These are phyloP conservation scores for Malacoctenus gilli DNA, from an alignment of 2,797 vertebrate genomes.

Conservation along the genomic window DNA sequence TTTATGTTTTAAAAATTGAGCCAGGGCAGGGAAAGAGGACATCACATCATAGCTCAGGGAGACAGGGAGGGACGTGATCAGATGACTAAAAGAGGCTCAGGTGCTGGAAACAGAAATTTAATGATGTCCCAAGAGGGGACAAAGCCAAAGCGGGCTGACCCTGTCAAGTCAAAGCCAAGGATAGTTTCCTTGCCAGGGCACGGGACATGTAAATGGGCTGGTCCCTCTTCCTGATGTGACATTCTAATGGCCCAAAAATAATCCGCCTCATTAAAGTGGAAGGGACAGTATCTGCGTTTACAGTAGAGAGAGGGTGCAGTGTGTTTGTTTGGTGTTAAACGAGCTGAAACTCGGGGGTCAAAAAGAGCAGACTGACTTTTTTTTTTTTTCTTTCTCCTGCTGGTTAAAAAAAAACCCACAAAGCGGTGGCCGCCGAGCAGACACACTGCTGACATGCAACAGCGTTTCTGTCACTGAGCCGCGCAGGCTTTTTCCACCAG, in stretches of 20 bases:
- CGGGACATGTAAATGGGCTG: constrained; percentile 67
- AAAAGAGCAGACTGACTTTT: neutral
- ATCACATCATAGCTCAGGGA: constrained; percentile 64
- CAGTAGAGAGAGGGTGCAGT: neutral
- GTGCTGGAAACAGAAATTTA: constrained; percentile 75
- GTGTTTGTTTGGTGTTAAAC: constrained; percentile 18
- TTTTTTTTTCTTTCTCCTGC: too few species aligned
- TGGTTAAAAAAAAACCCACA: too few species aligned
- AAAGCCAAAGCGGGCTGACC: constrained; percentile 69
- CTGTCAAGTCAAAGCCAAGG: constrained; percentile 70
- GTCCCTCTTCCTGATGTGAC: constrained; percentile 51
- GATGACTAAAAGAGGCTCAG: constrained; percentile 68
- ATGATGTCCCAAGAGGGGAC: constrained; percentile 76
- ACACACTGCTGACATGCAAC: constrained; percentile 42
- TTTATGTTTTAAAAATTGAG: constrained; percentile 60
- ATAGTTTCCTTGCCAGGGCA: constrained; percentile 64
- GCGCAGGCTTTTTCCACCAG: constrained; percentile 24
- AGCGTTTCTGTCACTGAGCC: constrained; percentile 51
- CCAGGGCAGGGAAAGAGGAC: constrained; percentile 63
- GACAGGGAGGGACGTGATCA: constrained; percentile 61
- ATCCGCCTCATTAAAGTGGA: constrained; percentile 45
- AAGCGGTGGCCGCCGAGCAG: neutral
- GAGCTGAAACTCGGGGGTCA: neutral
- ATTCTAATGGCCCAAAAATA: constrained; percentile 56
- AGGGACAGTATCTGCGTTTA: constrained; percentile 8